phyloP scores from a whole-genome alignment of 2,797 vertebrate genomes.

The Thamnophis elegans region DNA sequence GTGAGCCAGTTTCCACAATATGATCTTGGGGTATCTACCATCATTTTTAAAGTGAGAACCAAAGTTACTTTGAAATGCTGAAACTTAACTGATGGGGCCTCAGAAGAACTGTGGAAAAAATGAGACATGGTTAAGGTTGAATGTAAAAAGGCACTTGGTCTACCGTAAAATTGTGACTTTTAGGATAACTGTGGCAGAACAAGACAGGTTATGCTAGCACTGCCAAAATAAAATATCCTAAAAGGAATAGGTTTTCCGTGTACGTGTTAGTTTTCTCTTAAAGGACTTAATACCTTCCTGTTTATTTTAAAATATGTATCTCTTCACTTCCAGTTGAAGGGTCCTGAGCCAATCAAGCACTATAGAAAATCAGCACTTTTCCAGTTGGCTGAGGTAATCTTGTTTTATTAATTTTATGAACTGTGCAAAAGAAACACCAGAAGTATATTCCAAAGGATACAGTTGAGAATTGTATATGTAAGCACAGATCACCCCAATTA shows the following conservation, averaged over 20 bases:
- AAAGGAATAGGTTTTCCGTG: conserved; percentile 13
- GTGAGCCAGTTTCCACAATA: not conserved
- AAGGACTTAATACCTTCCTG: conserved; percentile 49
- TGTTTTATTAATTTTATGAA: not conserved
- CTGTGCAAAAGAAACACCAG: not conserved
- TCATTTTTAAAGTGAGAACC: not conserved
- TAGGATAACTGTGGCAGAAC: not conserved
- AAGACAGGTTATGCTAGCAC: not conserved
- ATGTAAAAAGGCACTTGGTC: not conserved
- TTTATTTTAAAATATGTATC: conserved; percentile 69
- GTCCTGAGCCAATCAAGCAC: conserved; percentile 81
- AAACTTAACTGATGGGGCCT: not conserved
- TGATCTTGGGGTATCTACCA: not conserved
- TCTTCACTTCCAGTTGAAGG: conserved; percentile 79
- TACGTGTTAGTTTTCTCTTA: conserved; percentile 25
- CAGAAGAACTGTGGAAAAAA: not conserved
- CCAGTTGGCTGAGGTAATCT: conserved; percentile 91
- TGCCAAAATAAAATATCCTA: conserved; percentile 3
- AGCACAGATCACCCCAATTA: not conserved
- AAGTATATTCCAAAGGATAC: not conserved
- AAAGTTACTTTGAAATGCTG: not conserved
- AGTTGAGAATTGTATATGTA: not conserved
- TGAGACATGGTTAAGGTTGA: not conserved
- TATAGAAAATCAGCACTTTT: conserved; percentile 92
- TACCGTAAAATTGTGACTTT: not conserved